These are phyloP conservation scores for Dione vanillae DNA, from an alignment of 2,888 invertebrate genomes.

Conservation along the genomic window DNA sequence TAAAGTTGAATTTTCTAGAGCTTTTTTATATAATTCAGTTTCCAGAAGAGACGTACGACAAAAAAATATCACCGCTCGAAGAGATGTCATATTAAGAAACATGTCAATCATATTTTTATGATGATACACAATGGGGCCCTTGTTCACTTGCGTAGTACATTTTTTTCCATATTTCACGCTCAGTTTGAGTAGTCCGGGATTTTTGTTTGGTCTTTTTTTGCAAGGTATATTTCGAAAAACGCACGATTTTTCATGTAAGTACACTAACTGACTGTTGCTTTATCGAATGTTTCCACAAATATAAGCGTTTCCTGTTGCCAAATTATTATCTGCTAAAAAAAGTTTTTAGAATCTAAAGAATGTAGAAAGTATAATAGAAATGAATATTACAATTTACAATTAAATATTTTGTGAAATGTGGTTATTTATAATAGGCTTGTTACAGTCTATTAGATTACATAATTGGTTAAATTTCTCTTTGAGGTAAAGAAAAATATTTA, in stretches of 20 bases:
- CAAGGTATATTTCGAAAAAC: constrained; percentile 44
- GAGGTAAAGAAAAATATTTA: neutral
- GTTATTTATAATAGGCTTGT: neutral
- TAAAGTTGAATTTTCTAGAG: constrained; percentile 39
- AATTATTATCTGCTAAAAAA: constrained; percentile 19
- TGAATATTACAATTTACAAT: constrained; percentile 8
- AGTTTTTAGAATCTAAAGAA: neutral
- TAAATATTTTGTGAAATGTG: neutral
- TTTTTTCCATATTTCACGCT: constrained; percentile 79
- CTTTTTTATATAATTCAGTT: constrained; percentile 44
- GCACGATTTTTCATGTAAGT: constrained; percentile 53
- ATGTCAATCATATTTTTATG: constrained; percentile 85
- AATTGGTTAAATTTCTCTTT: neutral
- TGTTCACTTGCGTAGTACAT: constrained; percentile 79
- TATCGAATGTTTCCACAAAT: constrained; percentile 62
- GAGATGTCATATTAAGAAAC: constrained; percentile 84
- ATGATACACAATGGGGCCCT: constrained; percentile 72
- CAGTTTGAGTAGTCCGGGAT: constrained; percentile 67
- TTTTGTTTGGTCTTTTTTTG: constrained; percentile 56
- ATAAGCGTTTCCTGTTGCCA: constrained; percentile 65
- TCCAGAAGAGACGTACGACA: constrained; percentile 70
- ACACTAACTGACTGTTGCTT: constrained; percentile 56
- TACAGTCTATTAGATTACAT: neutral
- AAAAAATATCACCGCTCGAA: constrained; percentile 83
- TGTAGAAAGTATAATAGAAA: constrained; percentile 6